These are phyloP conservation scores for Dicrurus megarhynchus DNA, from an alignment of 2,113 vertebrate genomes.

Conservation along the genomic window DNA sequence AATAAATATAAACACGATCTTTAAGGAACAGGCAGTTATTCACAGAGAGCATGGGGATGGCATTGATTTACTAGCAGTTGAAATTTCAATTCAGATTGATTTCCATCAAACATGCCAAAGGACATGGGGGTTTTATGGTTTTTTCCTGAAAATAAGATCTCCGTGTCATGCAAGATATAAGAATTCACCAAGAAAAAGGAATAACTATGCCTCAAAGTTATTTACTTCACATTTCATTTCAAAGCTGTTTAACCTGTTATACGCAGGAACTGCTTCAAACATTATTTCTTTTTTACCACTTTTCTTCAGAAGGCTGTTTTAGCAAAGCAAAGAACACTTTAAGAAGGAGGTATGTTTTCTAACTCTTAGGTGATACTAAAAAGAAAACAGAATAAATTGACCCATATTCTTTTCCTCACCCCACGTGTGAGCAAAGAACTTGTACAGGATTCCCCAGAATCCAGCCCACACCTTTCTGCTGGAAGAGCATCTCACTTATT, in stretches of 20 bases:
- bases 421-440: background rate
- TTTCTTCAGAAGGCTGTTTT: background rate
- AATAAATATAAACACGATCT: background rate
- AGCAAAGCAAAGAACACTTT: background rate
- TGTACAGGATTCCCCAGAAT: fast-evolving
- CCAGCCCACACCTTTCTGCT: background rate
- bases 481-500: background rate
- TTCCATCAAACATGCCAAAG: conserved; percentile 49
- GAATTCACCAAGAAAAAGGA: conserved; percentile 42
- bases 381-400: background rate
- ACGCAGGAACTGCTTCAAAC: background rate
- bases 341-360: background rate
- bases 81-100: conserved; percentile 46
- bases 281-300: background rate
- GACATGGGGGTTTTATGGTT: background rate
- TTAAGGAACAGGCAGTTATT: background rate
- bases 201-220: background rate
- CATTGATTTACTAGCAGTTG: conserved; percentile 54
- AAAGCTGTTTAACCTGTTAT: conserved; percentile 10
- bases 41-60: background rate
- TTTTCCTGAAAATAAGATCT: conserved; percentile 21
- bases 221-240: conserved; percentile 28
- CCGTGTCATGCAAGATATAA: background rate
- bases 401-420: background rate
- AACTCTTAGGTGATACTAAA: background rate